Evolutionary conservation across 2,888 invertebrate genomes (phyloP), one percentile per base, ranked within the genome.

Genomic region (Spodoptera picta): DNA sequence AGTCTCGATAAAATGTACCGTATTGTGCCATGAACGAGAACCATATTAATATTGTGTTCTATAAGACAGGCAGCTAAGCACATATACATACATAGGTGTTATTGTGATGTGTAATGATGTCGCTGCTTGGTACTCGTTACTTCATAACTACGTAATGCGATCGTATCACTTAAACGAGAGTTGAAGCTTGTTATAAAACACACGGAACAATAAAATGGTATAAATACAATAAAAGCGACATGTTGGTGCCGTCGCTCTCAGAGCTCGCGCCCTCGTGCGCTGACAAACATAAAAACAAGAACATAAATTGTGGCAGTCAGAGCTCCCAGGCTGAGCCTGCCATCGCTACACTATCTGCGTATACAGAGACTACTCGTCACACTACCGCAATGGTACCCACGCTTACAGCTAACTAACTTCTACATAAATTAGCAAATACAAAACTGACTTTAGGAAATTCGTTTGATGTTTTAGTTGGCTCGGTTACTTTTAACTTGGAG

Each of bases 271-370:
- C 19, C 19, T 19, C 44, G 41, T 49, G 47, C 58, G 49, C 74
- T 62, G 68, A 60, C 61, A 60, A 65, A 65, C 61, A 73, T 77
- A 72, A 79, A 79, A 80, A 60, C 57, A 57, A 7, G 36, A 36
- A 65, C 60, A 70, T 74, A 60, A 79, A 69, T 7, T 7, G 36
- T 36, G 27, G 27, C 27, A 27, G 19, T 3, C 27, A 27, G 19
- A 19, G 19, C 19, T 19, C 19, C 19, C 19, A 19, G 19, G 19
- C 19, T 19, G 1, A 19, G 19, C 1, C 19, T 19, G 19, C 19
- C 19, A 19, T 2, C 2, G 19, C 19, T 19, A 19, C 19, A 19
- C 19, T 19, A 19, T 19, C 19, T 19, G 19, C 19, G 19, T 2
- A 19, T 19, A 19, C 19, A 19, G 19, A 19, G 19, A 19, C 19